Evolutionary conservation across 2,888 invertebrate species (phyloP).

Genomic region (Megalurothrips usitatus): DNA sequence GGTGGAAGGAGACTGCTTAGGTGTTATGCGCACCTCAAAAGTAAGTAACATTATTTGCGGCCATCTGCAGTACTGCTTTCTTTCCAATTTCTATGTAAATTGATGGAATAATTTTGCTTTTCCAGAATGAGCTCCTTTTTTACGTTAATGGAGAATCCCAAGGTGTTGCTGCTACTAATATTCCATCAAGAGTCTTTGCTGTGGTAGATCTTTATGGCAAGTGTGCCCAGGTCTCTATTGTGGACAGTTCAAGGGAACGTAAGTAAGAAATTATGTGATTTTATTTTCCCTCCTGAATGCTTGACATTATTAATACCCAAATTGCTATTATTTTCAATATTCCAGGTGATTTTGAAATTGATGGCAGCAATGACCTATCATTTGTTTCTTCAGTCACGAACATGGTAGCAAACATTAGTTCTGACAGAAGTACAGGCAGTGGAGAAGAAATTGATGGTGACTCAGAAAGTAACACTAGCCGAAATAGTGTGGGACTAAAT

Average conservation of each 20-base stretch:
- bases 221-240: slow-evolving; percentile 69
- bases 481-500: background rate
- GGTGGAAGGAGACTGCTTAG: slow-evolving; percentile 75
- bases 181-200: slow-evolving; percentile 71
- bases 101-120: slow-evolving; percentile 34
- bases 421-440: slow-evolving; percentile 8
- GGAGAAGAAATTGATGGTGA: slow-evolving; percentile 16
- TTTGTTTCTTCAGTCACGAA: slow-evolving; percentile 28
- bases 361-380: background rate
- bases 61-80: background rate
- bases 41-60: slow-evolving; percentile 47
- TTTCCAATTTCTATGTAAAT: slow-evolving; percentile 7
- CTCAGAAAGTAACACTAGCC: background rate
- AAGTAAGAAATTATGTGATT: background rate
- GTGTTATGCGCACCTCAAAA: slow-evolving; percentile 75
- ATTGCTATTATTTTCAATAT: background rate
- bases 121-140: slow-evolving; percentile 75
- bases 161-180: slow-evolving; percentile 74
- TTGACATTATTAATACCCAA: background rate
- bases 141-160: slow-evolving; percentile 85
- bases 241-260: slow-evolving; percentile 9
- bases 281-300: background rate
- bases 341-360: background rate
- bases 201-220: slow-evolving; percentile 79
- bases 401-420: slow-evolving; percentile 27